These are phyloP conservation scores for Lucifuga dentata DNA, from an alignment of 2,113 vertebrate species.

Conservation along the genomic window DNA sequence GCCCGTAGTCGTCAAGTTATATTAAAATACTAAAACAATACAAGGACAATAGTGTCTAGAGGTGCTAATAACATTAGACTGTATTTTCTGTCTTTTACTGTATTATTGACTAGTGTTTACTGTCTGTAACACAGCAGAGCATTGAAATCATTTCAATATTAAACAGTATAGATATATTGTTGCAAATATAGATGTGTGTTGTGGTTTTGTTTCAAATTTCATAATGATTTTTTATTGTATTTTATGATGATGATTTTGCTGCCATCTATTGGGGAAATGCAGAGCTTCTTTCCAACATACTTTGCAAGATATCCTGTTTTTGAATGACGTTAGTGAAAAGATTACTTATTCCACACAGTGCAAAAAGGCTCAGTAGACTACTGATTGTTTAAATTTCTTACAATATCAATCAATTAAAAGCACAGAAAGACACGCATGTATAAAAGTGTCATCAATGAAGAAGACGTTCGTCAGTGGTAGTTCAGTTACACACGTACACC, in stretches of 20 bases:
- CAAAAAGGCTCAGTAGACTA: slow-evolving; percentile 37
- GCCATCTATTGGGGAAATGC: slow-evolving; percentile 48
- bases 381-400: slow-evolving; percentile 6
- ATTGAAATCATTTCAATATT: slow-evolving; percentile 81
- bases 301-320: background rate
- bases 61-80: slow-evolving; percentile 84
- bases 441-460: slow-evolving; percentile 32
- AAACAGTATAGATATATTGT: slow-evolving; percentile 79
- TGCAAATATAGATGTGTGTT: slow-evolving; percentile 52
- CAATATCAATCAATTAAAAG: no score
- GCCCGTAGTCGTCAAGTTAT: slow-evolving; percentile 75
- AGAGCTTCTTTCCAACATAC: background rate
- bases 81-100: slow-evolving; percentile 83
- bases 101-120: slow-evolving; percentile 81
- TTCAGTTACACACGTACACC: no score
- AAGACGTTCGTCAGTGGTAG: background rate
- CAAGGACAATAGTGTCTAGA: slow-evolving; percentile 81
- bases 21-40: slow-evolving; percentile 77
- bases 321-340: background rate
- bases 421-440: slow-evolving; percentile 33
- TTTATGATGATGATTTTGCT: slow-evolving; percentile 40
- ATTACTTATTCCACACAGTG: slow-evolving; percentile 48
- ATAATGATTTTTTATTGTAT: background rate
- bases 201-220: slow-evolving; percentile 29
- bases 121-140: slow-evolving; percentile 82